Evolutionary conservation across 2,113 vertebrate genomes (phyloP), one percentile per base, ranked within the genome.

Genomic region (Centropristis striata): DNA sequence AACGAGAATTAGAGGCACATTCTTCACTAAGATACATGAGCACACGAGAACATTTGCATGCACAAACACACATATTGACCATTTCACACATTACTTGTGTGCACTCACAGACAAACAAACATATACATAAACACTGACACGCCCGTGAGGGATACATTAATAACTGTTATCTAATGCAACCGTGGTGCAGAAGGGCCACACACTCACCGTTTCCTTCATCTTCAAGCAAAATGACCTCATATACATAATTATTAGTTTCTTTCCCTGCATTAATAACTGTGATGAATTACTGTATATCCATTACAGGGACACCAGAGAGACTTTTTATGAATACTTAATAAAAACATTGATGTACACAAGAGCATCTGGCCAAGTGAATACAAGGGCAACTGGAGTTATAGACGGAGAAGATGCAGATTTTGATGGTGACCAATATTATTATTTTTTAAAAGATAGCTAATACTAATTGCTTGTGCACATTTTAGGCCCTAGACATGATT

Each of bases 1-100:
- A 88, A 84, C 55, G 44, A 87, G 80, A 87, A 80, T 73, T 63
- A 75, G 75, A 74, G 64, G 64, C 27, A 44, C 70, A 75, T 84
- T 83, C 68, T 49, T 91, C 76, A 85, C 47, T 2, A 25, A 78
- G 87, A 88, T 42, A 4, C 80, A 86, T 12, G 74, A 70, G 44
- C 61, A 50, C 39, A 21, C 21, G 15, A 4, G 55, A 20, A 0
- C 32, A 78, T 84, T 79, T 77, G 68, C 78, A 64, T 71, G 27
- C 61, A 68, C 41, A 71, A 55, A 55, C 74, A 58, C 70, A 64
- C 49, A 46, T 70, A 63, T 32, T 69, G 85, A 58, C 66, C 47
- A 1, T 78, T 78, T 82, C 61, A 69, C 67, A 68, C 58, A 70
- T 28, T 37, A 57, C 61, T 64, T 28, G 41, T 39, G 70, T 37